A percentile compares a stretch with the other conserved stretches of the same genome.
Evolutionary conservation across 35 echinoderm and acorn worm genomes (phyloP).

Genomic region (Stichopus chloronotus): DNA sequence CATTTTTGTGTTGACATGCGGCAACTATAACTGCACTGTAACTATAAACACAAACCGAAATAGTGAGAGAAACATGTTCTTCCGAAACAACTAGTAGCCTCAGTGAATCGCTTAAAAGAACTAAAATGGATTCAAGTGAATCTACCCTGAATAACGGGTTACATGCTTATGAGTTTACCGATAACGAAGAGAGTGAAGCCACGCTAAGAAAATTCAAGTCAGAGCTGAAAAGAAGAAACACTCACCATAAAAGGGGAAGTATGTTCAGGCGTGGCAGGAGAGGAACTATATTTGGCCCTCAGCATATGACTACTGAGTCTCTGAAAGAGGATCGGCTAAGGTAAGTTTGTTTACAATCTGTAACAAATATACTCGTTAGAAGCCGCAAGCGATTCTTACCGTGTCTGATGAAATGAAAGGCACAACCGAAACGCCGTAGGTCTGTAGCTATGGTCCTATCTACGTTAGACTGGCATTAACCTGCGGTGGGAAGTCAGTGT

Average conservation of each 20-base stretch:
- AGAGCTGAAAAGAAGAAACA: conserved; percentile 42
- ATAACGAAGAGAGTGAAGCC: background rate
- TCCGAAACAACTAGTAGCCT: no score
- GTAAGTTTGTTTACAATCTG: background rate
- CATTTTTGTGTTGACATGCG: background rate
- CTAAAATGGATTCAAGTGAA: background rate
- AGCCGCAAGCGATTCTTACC: no score
- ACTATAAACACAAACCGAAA: no score
- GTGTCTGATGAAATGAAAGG: no score
- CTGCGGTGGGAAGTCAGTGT: no score
- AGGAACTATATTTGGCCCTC: conserved; percentile 33
- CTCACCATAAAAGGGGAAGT: background rate
- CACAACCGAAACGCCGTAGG: no score
- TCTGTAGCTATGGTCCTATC: no score
- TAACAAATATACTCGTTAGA: no score
- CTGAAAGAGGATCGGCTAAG: background rate
- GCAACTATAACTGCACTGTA: background rate
- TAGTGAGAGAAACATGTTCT: no score
- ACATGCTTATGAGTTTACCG: background rate
- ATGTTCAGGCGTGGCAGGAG: background rate
- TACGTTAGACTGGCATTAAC: no score
- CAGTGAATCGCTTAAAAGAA: no score
- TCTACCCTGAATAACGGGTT: background rate
- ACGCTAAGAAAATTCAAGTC: conserved; percentile 7
- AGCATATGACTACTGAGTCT: background rate